Base-by-base conservation (phyloP, 2,113 vertebrate genomes). In the Pachycephala philippinensis region DNA sequence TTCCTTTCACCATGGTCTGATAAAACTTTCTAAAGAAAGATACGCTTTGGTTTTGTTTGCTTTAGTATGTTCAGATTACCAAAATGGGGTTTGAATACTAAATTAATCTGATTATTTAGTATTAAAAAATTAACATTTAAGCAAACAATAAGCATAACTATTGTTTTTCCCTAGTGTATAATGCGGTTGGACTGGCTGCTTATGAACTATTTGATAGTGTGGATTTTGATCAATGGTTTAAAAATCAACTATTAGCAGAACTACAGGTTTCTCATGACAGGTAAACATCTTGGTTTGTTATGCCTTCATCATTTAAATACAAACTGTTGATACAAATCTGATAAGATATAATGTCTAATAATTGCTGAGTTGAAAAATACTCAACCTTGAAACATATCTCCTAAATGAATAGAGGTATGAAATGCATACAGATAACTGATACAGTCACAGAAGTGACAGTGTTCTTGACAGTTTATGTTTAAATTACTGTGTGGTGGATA, bases 201-300 rank as follows among this genome's bases (percentile, higher is more conserved):
- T 99, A 99, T 96, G 99, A 99, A 87, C 98, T 99, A 10, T 99
- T 99, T 97, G 99, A 99, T 97, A 99, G 98, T 74, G 99, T 99
- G 98, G 99, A 99, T 98, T 99, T 99, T 97, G 99, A 99, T 98
- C 98, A 99, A 87, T 99, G 99, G 99, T 99, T 99, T 98, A 99
- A 99, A 97, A 99, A 98, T 96, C 99, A 99, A 40, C 98, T 99
- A 37, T 98, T 99, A 84, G 98, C 98, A 76, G 99, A 99, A 96
- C 98, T 99, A 28, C 99, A 99, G 97, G 98, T 99, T 96, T 98
- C 92, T 97, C 99, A 99, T 97, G 98, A 99, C 98, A 99, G 99
- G 99, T 99, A 99, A 97, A 90, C 83, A 82, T 82, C 27, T 77
- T 93, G 40, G 40, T 70, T 85, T 93, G 11, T 93, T 95, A 64